Evolutionary conservation across 2,797 vertebrate genomes (phyloP), one percentile per base, ranked within the genome.

Genomic region (Lacerta agilis): DNA sequence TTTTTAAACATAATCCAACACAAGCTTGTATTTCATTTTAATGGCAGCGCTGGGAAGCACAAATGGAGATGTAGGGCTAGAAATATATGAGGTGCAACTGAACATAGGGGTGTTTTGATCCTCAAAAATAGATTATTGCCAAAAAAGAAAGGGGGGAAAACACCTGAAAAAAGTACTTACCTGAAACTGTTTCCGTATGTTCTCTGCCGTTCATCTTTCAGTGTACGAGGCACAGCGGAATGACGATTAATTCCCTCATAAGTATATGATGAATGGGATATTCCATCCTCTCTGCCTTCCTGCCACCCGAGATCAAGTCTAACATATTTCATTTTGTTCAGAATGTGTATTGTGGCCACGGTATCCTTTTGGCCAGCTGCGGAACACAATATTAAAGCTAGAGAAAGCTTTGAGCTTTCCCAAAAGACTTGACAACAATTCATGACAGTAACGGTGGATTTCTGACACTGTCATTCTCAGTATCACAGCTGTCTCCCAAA

Each of bases 11-110:
- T 94, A 91, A 91, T 90, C 80, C 41, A 90, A 79, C 72, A 29
- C 83, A 86, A 90, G 8, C 41, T 72, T 94, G 86, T 94, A 95
- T 91, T 94, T 95, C 83, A 94, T 93, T 95, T 95, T 93, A 96
- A 91, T 75, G 86, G 49, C 41, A 80, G 73, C 79, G 90, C 33
- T 93, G 86, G 86, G 86, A 95, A 96, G 92, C 82, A 92, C 58
- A 94, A 95, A 96, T 94, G 90, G 84, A 94, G 90, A 94, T 80
- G 38, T 83, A 93, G 36, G 86, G 72, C 84, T 95, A 88, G 79
- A 96, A 95, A 95, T 95, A 92, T 88, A 93, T 0, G 82, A 95
- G 88, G 91, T 91, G 83, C 58, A 64, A 5, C 27, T 89, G 27
- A 77, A 94, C 79, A 79, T 7, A 23, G 58, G 87, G 3, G 0